Evolutionary conservation across 1,140 invertebrate species (phyloP).

Genomic region (Orchestia grillus): DNA sequence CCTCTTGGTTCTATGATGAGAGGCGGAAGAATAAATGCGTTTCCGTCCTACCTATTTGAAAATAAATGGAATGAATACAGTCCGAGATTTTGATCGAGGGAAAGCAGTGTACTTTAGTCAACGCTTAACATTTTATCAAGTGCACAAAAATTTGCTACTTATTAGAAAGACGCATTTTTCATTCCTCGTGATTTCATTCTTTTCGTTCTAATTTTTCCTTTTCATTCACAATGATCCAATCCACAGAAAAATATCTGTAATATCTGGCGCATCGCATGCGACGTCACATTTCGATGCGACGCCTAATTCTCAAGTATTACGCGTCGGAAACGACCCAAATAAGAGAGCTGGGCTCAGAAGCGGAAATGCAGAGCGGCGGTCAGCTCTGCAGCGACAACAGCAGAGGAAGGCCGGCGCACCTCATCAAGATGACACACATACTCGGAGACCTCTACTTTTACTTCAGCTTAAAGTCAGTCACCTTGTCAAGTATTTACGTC

Average conservation of each 20-base stretch:
- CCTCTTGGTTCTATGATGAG: too few relatives aligned
- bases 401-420: background rate
- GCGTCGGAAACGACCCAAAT: background rate
- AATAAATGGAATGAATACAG: too few relatives aligned
- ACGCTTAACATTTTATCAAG: too few relatives aligned
- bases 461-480: background rate
- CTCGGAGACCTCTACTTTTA: background rate
- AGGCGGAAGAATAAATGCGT: too few relatives aligned
- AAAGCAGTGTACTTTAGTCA: too few relatives aligned
- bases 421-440: background rate
- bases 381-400: background rate
- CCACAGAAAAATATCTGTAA: background rate
- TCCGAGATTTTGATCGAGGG: too few relatives aligned
- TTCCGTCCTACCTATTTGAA: too few relatives aligned
- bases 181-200: background rate
- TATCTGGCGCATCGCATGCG: background rate
- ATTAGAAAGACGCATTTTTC: background rate
- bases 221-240: background rate
- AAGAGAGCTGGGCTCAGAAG: background rate
- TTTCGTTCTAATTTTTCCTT: background rate
- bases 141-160: too few relatives aligned
- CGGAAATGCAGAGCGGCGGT: background rate
- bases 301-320: background rate
- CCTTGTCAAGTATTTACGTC: constrained; percentile 8
- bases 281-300: too few relatives aligned